Evolutionary conservation across 1,140 invertebrate genomes (phyloP).

Genomic region (Heterodera carotae): DNA sequence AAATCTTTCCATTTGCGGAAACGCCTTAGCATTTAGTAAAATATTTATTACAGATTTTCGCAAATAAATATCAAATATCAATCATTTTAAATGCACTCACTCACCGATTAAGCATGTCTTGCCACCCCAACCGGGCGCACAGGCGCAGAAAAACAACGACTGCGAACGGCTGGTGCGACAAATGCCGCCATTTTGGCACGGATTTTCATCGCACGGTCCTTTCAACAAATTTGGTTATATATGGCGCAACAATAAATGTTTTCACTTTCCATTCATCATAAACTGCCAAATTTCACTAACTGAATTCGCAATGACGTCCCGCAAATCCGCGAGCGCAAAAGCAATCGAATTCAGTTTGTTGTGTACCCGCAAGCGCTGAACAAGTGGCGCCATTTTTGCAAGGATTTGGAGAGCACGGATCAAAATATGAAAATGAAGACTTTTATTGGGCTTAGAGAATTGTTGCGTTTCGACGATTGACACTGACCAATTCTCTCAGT

Average conservation of each 20-base stretch:
- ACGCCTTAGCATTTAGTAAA: not conserved
- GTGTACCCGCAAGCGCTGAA: conserved; percentile 25
- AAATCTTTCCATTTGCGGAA: not conserved
- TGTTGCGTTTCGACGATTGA: not conserved
- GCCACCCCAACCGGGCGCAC: conserved; percentile 40
- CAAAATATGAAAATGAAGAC: conserved; percentile 36
- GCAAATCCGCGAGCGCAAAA: conserved; percentile 39
- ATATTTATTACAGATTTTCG: not conserved
- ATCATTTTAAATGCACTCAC: not conserved
- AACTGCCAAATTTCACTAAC: conserved; percentile 21
- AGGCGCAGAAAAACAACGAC: conserved; percentile 43
- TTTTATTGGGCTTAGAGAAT: too few species aligned
- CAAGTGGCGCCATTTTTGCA: conserved; percentile 45
- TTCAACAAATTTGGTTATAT: not conserved
- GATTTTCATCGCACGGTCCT: conserved; percentile 37
- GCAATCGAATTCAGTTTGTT: conserved; percentile 36
- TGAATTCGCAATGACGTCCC: conserved; percentile 37
- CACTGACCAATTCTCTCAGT: conserved; percentile 34
- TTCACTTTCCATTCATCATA: not conserved
- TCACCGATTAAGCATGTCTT: conserved; percentile 33
- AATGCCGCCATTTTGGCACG: conserved; percentile 47
- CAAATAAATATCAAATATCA: too few species aligned
- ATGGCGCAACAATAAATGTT: not conserved
- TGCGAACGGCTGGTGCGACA: conserved; percentile 36
- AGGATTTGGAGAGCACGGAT: conserved; percentile 36